Base-by-base conservation (phyloP, 2,797 vertebrate species). In the Gymnoscopelus braueri region DNA sequence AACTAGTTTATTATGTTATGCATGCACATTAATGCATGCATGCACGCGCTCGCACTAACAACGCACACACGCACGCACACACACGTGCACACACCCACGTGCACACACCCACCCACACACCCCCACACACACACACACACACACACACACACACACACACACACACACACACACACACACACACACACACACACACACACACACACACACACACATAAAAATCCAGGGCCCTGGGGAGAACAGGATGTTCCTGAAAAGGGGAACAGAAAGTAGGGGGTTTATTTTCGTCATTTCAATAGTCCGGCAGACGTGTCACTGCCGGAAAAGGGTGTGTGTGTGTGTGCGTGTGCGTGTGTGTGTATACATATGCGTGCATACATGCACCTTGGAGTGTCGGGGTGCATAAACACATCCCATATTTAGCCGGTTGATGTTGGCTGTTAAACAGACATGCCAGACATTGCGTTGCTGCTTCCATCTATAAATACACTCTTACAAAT, bases 231-330 rank as follows among this genome's bases (percentile, higher is more conserved):
- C 62, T 60, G 82, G 74, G 87, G 39, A 44, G 90, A 91, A 91
- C 87, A 84, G 85, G 75, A 84, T 89, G 91, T 90, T 92, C 90
- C 86, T 91, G 84, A 88, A 94, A 94, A 93, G 88, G 87, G 91
- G 93, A 94, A 94, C 91, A 92, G 92, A 95, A 91, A 93, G 85
- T 77, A 75, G 70, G 67, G 67, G 70, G 68, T 80, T 89, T 93
- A 93, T 94, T 94, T 94, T 92, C 67, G 87, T 84, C 87, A 72
- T 80, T 63, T 76, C 68, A 69, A 67, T 6, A 63, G 71, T 71
- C 67, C 71, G 65, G 72, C 88, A 88, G 86, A 84, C 80, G 26
- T 79, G 81, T 90, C 75, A 72, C 83, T 72, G 78, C 61, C 60
- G 78, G 82, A 82, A 84, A 70, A 32, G 66, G 49, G 69, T 63